These are phyloP conservation scores for Bombus sibiricus DNA, from an alignment of 1,140 invertebrate species.

Conservation along the genomic window DNA sequence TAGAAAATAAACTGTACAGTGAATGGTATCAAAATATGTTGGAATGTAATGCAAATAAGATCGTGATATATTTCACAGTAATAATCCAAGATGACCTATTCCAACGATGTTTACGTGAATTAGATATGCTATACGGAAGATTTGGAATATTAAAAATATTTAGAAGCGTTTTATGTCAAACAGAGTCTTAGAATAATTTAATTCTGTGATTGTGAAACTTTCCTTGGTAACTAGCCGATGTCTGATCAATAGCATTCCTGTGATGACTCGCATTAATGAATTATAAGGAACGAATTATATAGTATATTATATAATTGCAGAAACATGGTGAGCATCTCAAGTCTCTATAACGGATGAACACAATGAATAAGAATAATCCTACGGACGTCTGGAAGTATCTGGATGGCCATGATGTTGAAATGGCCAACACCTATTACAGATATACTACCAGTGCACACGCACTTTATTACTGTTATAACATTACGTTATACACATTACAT, in stretches of 20 bases:
- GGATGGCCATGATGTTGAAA: constrained; percentile 26
- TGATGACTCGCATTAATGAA: not conserved
- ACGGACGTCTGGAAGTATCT: constrained; percentile 11
- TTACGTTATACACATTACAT: constrained; percentile 33
- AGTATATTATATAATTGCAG: constrained; percentile 24
- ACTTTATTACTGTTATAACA: constrained; percentile 50
- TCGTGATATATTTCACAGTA: not conserved
- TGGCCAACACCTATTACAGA: constrained; percentile 26
- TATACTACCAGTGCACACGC: constrained; percentile 12
- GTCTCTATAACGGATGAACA: not conserved
- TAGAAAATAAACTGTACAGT: not conserved
- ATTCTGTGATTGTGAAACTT: not conserved
- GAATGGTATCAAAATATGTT: no score
- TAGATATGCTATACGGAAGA: not conserved
- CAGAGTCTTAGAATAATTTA: not conserved
- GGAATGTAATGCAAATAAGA: not conserved
- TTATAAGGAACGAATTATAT: not conserved
- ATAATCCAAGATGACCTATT: not conserved
- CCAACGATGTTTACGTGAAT: not conserved
- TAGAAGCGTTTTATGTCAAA: no score
- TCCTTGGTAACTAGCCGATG: not conserved
- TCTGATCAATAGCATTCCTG: not conserved
- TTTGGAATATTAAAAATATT: not conserved
- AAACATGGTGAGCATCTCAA: not conserved
- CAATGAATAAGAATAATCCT: constrained; percentile 34